These are phyloP conservation scores for Subanguina moxae DNA, from an alignment of 1,140 invertebrate genomes.

Conservation along the genomic window DNA sequence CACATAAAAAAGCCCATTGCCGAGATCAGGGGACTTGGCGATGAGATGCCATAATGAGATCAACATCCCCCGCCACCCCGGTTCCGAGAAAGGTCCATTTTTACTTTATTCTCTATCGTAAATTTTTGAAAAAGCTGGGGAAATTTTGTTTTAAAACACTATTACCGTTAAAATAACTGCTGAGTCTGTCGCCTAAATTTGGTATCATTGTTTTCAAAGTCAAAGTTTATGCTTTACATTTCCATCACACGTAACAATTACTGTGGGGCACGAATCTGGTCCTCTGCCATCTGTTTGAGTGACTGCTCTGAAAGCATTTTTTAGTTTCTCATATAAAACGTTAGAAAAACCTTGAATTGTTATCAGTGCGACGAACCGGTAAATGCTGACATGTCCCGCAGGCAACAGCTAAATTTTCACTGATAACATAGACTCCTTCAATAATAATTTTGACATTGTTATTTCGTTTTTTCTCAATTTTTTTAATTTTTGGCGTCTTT, in stretches of 20 bases:
- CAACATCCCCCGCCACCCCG: too few relatives aligned
- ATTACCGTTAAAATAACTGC: slow-evolving; percentile 11
- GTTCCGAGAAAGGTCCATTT: too few relatives aligned
- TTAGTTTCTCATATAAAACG: not conserved
- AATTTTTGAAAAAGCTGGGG: too few relatives aligned
- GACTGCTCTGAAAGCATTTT: slow-evolving; percentile 5
- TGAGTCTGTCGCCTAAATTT: not conserved
- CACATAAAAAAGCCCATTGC: too few relatives aligned
- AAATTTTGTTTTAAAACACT: not conserved
- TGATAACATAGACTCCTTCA: too few relatives aligned
- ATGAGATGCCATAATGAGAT: too few relatives aligned
- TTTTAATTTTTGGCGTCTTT: too few relatives aligned
- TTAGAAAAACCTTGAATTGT: not conserved
- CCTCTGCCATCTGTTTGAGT: slow-evolving; percentile 4
- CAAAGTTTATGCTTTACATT: not conserved
- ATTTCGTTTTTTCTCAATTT: too few relatives aligned
- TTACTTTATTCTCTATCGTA: too few relatives aligned
- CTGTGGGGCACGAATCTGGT: not conserved
- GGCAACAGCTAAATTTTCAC: not conserved
- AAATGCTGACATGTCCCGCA: slow-evolving; percentile 7
- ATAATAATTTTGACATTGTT: too few relatives aligned
- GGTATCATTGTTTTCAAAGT: too few relatives aligned
- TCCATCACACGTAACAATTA: slow-evolving; percentile 1
- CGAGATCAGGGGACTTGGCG: too few relatives aligned
- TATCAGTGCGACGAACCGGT: slow-evolving; percentile 12